Percentiles rank a stretch among this genome's conserved stretches.
Evolutionary conservation across 1,140 invertebrate genomes (phyloP).

Genomic region (Drosophila ercepeae): DNA sequence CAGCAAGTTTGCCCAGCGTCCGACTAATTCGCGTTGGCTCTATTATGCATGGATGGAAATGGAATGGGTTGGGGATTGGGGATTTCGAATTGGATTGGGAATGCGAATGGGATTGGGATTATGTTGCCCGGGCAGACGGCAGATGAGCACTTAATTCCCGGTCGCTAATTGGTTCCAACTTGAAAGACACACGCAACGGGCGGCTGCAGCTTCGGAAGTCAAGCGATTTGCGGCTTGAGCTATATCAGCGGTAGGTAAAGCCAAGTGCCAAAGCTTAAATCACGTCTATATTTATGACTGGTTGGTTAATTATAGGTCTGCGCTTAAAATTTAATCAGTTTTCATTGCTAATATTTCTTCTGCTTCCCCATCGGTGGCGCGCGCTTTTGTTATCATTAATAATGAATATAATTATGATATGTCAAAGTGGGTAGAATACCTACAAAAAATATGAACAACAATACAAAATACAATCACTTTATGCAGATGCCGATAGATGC

Average conservation of each 20-base stretch:
- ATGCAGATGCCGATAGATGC: background rate
- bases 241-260: constrained; percentile 2
- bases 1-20: constrained; percentile 48
- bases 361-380: background rate
- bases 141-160: constrained; percentile 71
- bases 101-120: constrained; percentile 1
- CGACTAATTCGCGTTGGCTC: constrained; percentile 69
- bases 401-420: constrained; percentile 60
- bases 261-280: constrained; percentile 28
- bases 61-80: constrained; percentile 1
- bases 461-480: constrained; percentile 34
- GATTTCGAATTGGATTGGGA: background rate
- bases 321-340: constrained; percentile 43
- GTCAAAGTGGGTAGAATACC: constrained; percentile 30
- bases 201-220: constrained; percentile 10
- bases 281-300: constrained; percentile 38
- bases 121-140: constrained; percentile 34
- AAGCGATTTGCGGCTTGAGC: constrained; percentile 10
- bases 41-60: constrained; percentile 61
- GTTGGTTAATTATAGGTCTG: constrained; percentile 37
- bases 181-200: constrained; percentile 19
- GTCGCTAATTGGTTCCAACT: constrained; percentile 60
- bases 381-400: constrained; percentile 52
- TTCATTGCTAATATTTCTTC: constrained; percentile 44
- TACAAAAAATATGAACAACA: constrained; percentile 1